Percentiles rank a stretch among this genome's conserved stretches.
Evolutionary conservation across 2,113 vertebrate genomes (phyloP).

Genomic region (Corythoichthys intestinalis): DNA sequence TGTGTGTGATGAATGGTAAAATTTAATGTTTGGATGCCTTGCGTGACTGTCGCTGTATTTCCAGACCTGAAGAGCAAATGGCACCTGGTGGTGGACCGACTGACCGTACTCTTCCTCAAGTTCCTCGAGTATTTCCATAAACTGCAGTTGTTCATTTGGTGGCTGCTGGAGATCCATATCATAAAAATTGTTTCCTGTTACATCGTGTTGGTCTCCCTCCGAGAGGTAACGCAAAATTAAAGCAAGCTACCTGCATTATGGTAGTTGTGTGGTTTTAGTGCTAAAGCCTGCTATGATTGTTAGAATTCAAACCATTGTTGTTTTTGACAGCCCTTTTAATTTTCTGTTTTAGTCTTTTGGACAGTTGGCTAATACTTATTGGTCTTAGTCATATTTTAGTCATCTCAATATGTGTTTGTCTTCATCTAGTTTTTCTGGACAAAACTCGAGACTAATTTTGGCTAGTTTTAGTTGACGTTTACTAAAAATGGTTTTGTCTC

Average conservation of each 20-base stretch:
- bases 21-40: too few relatives aligned
- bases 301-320: neutral
- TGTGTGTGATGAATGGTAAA: neutral
- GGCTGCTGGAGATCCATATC: slow-evolving; percentile 94
- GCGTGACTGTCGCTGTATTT: neutral
- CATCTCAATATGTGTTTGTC: too few relatives aligned
- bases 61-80: slow-evolving; percentile 92
- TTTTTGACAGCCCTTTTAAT: too few relatives aligned
- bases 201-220: slow-evolving; percentile 87
- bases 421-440: too few relatives aligned
- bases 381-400: too few relatives aligned
- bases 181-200: slow-evolving; percentile 95
- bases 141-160: slow-evolving; percentile 95
- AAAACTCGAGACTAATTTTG: too few relatives aligned
- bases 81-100: slow-evolving; percentile 93
- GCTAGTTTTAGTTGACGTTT: too few relatives aligned
- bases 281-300: neutral
- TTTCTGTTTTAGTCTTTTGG: too few relatives aligned
- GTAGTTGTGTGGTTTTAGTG: neutral
- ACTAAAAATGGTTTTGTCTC: too few relatives aligned
- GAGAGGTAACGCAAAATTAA: slow-evolving; percentile 73
- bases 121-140: slow-evolving; percentile 96
- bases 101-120: slow-evolving; percentile 93
- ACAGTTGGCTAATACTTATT: too few relatives aligned
- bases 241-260: neutral